Evolutionary conservation across 2,888 invertebrate genomes (phyloP), one percentile per base, ranked within the genome.

Genomic region (Campoplex capitator): DNA sequence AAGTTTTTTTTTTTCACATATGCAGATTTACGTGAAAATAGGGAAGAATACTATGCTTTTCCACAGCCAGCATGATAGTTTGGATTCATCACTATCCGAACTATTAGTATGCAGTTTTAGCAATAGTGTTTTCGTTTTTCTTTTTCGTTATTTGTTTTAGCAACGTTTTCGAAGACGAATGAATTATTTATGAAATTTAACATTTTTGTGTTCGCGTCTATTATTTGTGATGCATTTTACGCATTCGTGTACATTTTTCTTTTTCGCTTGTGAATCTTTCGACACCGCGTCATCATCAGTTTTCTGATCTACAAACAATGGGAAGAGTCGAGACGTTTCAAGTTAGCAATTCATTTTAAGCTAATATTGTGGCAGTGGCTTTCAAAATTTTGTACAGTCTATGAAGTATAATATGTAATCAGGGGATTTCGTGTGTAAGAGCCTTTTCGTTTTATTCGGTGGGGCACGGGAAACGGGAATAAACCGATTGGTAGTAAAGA

Each of bases 11-110:
- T 23, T 13, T n/a, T 68, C 51, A 23, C 51, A 23, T 81, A 82
- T 82, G 35, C 82, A 84, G 56, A 73, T 75, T 84, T 48, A 80
- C 76, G 88, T 83, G 86, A 88, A 88, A 86, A 88, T 87, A 88
- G 67, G 84, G 65, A 80, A 84, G 86, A 87, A 88, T 87, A 88
- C 87, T 89, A 87, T 79, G 82, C 82, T 81, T 89, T 90, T 90
- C 91, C 91, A 92, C 92, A 92, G 91, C 92, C 92, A 90, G 89
- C 89, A 90, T 89, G 90, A 89, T 90, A 90, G 88, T 91, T 91
- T 88, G 82, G 85, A 89, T 89, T 89, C 88, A 89, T 83, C 88
- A 89, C 88, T 85, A 87, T 88, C 85, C 88, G 76, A 81, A 88
- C 83, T 88, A 84, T 81, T 88, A 90, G 79, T 82, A 85, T 87